Base-by-base conservation (phyloP, 2,888 invertebrate species). In the Scaeva pyrastri region DNA sequence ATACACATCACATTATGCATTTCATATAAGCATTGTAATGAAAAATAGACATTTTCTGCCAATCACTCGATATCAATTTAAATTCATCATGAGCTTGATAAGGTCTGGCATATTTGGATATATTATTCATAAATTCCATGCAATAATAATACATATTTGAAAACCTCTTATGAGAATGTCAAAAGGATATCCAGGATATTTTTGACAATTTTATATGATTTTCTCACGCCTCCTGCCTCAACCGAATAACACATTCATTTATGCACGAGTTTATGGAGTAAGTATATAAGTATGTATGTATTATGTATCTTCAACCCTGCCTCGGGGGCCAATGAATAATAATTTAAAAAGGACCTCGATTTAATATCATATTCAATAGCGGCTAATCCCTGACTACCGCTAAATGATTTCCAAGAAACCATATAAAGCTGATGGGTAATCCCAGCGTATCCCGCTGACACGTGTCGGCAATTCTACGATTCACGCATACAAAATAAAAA, bases 341-440 rank as follows among this genome's bases (percentile, higher is more conserved):
- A 66, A 66, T 66, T 66, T 31, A 64, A 72, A 85, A 88, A 88
- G 78, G 84, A 87, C 80, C 75, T 82, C 81, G 81, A 76, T 73
- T 84, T 84, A 85, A 82, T 87, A 87, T 84, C 78, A 88, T 85
- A 86, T 76, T 86, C 82, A 88, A 85, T 85, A 76, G 75, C 76
- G 79, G 78, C 88, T 88, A 88, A 88, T 88, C 88, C 88, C 75
- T 50, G 82, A 88, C 88, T 88, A 88, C 88, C 88, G 88, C 88
- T 88, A 88, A 88, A 88, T 88, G 88, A 88, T 88, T 88, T 88
- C 88, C 87, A 87, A 81, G 88, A 84, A 85, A 88, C 88, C 88
- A 88, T 68, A 74, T 62, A 66, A 36, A 64, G 23, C 55, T 50
- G 39, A 50, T 41, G 74, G 76, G 87, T 88, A 88, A 88, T 88